A percentile compares a stretch with the other conserved stretches of the same genome.
phyloP scores from a whole-genome alignment of 1,140 invertebrate genomes.

The Pogonus chalceus region DNA sequence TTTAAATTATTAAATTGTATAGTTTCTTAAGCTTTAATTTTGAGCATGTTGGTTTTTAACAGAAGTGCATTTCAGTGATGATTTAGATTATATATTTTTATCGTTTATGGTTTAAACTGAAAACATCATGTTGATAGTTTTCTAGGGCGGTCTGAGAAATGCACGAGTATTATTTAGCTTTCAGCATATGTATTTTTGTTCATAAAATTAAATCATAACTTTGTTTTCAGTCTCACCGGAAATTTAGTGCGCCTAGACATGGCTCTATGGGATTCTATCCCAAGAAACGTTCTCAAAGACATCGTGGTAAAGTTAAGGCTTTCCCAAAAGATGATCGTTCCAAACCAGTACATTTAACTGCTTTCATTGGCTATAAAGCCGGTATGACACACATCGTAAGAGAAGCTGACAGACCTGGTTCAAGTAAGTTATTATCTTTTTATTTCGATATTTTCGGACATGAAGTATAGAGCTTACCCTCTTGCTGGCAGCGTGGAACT shows the following conservation, averaged over 20 bases:
- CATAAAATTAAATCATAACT: slow-evolving; percentile 8
- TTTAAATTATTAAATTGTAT: slow-evolving; percentile 7
- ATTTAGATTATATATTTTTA: slow-evolving; percentile 31
- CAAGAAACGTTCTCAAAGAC: slow-evolving; percentile 89
- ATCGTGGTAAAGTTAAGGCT: slow-evolving; percentile 98
- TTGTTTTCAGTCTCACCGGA: slow-evolving; percentile 89
- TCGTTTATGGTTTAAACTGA: slow-evolving; percentile 37
- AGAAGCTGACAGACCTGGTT: slow-evolving; percentile 97
- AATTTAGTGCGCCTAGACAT: slow-evolving; percentile 98
- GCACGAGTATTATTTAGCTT: background rate
- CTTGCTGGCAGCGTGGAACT: too few species aligned
- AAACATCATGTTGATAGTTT: slow-evolving; percentile 36
- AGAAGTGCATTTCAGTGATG: slow-evolving; percentile 25
- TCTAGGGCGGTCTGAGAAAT: slow-evolving; percentile 44
- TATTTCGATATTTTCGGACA: slow-evolving; percentile 4
- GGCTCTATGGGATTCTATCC: slow-evolving; percentile 99
- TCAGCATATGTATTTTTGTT: slow-evolving; percentile 3
- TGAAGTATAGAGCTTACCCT: too few species aligned
- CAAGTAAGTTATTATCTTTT: slow-evolving; percentile 66
- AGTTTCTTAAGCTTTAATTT: too few species aligned
- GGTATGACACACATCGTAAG: slow-evolving; percentile 99
- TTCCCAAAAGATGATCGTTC: slow-evolving; percentile 97
- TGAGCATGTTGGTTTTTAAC: slow-evolving; percentile 17
- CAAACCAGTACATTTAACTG: slow-evolving; percentile 96
- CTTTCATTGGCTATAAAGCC: slow-evolving; percentile 97